Conservation (phyloP, 1,140 invertebrate species). For the Brachionus sp. region DNA sequence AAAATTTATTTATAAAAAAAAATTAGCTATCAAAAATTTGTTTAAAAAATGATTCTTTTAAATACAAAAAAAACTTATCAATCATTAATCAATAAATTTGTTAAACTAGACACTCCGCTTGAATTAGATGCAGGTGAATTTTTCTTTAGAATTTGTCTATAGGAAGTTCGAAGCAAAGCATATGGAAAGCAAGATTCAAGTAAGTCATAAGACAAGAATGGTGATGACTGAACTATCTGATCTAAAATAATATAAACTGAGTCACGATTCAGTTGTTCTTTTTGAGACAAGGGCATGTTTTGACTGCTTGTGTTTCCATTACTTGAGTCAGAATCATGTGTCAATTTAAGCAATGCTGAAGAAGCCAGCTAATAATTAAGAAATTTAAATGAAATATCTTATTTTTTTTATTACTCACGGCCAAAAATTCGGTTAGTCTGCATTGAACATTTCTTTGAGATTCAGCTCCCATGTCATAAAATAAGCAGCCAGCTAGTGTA, state of each 20-base stretch:
- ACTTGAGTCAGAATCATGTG: constrained; percentile 77
- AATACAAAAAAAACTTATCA: not conserved
- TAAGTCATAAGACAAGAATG: constrained; percentile 94
- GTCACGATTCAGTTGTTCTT: constrained; percentile 85
- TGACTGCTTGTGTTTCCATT: not conserved
- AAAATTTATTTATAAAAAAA: not conserved
- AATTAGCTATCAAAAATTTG: not conserved
- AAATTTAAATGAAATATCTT: not conserved
- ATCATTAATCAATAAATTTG: constrained; percentile 32
- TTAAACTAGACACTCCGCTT: not conserved
- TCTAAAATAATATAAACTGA: constrained; percentile 91
- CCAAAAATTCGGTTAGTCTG: constrained; percentile 95
- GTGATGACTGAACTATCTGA: constrained; percentile 86
- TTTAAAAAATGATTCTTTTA: not conserved
- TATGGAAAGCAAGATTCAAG: constrained; percentile 96
- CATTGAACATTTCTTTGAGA: constrained; percentile 71
- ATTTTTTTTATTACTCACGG: constrained; percentile 62
- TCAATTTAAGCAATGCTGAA: constrained; percentile 84
- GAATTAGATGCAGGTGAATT: not conserved
- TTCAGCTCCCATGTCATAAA: constrained; percentile 89
- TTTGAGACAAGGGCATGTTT: constrained; percentile 54
- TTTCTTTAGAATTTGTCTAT: constrained; percentile 61
- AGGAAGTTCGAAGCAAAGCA: constrained; percentile 89
- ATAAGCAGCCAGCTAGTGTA: constrained; percentile 88
- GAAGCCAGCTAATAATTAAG: constrained; percentile 71